Evolutionary conservation across 2,113 vertebrate species (phyloP).

Genomic region (Tenrec ecaudatus): DNA sequence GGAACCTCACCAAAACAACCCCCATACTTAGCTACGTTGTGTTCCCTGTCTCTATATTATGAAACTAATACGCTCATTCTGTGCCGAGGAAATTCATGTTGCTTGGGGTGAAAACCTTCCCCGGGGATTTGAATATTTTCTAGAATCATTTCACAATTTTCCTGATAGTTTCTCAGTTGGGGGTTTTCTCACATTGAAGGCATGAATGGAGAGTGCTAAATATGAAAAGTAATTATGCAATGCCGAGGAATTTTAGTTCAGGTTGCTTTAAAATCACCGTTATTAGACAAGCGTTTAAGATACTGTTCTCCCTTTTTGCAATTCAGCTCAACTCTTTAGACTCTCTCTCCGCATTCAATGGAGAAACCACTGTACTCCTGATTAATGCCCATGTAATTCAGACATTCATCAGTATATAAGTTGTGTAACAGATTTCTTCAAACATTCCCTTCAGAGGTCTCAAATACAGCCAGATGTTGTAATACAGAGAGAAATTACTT

Average conservation of each 20-base stretch:
- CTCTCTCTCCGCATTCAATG: conserved; percentile 8
- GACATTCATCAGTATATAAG: conserved; percentile 65
- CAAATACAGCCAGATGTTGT: conserved; percentile 57
- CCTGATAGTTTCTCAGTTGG: background rate
- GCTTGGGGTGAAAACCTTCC: background rate
- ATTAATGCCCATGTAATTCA: conserved; percentile 65
- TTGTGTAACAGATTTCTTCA: conserved; percentile 72
- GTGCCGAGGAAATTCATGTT: background rate
- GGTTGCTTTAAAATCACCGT: conserved; percentile 53
- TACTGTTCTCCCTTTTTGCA: conserved; percentile 62
- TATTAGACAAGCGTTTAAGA: conserved; percentile 68
- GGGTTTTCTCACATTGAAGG: background rate
- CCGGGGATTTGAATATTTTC: background rate
- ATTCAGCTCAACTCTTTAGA: conserved; percentile 68
- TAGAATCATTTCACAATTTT: background rate
- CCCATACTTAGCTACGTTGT: background rate
- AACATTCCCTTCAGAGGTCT: conserved; percentile 66
- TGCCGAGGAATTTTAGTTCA: conserved; percentile 37
- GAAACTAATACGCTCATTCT: background rate
- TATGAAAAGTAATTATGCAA: conserved; percentile 38
- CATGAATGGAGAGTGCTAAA: background rate
- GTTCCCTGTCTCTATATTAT: background rate
- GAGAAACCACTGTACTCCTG: conserved; percentile 59
- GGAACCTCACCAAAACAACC: too few relatives aligned
- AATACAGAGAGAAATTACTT: conserved; percentile 28